Evolutionary conservation across 2,797 vertebrate species (phyloP).

Genomic region (Todus mexicanus): DNA sequence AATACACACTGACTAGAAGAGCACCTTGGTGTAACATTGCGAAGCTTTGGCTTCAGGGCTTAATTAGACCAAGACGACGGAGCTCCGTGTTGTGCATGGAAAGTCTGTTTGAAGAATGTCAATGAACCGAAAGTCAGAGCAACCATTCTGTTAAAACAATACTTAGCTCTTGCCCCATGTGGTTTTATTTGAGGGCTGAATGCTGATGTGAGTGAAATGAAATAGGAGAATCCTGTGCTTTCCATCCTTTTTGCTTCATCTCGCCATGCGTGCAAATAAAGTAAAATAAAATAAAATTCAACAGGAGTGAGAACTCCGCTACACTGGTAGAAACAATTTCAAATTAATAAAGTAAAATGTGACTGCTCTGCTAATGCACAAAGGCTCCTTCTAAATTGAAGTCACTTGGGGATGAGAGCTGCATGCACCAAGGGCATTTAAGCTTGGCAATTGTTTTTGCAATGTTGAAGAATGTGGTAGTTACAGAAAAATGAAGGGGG

Average conservation of each 20-base stretch:
- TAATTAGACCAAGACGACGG: conserved; percentile 12
- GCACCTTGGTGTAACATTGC: conserved; percentile 45
- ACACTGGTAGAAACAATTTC: background rate
- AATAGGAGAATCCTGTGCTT: background rate
- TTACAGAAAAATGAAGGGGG: background rate
- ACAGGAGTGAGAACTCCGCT: fast-evolving
- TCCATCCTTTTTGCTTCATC: background rate
- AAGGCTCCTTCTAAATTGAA: background rate
- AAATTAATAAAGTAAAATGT: background rate
- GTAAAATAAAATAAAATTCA: background rate
- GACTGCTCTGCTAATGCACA: background rate
- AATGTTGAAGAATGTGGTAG: background rate
- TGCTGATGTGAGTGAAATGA: conserved; percentile 31
- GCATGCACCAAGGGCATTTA: background rate
- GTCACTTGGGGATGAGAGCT: background rate
- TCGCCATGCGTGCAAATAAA: background rate
- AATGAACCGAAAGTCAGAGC: conserved; percentile 43
- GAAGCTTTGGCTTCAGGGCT: conserved; percentile 9
- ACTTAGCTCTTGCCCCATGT: conserved; percentile 27
- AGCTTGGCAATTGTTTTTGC: background rate
- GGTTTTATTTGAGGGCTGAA: conserved; percentile 29
- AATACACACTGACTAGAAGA: background rate
- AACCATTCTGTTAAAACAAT: conserved; percentile 45
- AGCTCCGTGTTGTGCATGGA: conserved; percentile 15
- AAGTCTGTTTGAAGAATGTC: conserved; percentile 39